A percentile compares a stretch with the other conserved stretches of the same genome.
Conservation (phyloP, 2,797 vertebrate genomes). For the Oophaga sylvatica region DNA sequence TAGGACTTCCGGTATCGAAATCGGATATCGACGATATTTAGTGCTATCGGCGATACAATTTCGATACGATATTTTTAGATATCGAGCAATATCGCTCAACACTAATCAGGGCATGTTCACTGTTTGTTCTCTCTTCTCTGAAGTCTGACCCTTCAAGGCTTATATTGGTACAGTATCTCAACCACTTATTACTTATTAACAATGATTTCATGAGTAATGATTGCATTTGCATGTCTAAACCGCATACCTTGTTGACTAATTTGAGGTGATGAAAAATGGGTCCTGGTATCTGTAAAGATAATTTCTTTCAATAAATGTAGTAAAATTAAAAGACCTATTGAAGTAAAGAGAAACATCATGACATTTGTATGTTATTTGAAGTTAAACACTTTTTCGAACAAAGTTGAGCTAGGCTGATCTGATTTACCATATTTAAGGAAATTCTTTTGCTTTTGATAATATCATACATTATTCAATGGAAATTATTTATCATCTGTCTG, state of each 20-base stretch:
- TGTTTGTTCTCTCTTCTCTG: conserved; percentile 29
- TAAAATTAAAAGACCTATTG: background rate
- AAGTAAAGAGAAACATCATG: conserved; percentile 14
- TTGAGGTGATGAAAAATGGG: background rate
- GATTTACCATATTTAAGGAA: conserved; percentile 3
- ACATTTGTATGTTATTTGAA: background rate
- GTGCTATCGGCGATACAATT: too few species aligned
- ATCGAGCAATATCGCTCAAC: too few species aligned
- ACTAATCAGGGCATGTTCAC: background rate
- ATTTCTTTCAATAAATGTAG: background rate
- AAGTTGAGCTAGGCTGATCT: background rate
- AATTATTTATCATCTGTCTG: conserved; percentile 24
- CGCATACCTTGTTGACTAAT: background rate
- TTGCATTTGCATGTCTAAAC: background rate
- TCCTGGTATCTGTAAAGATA: background rate
- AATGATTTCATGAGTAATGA: conserved; percentile 16
- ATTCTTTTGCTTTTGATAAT: conserved; percentile 37
- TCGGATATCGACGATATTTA: too few species aligned
- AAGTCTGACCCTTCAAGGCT: conserved; percentile 10
- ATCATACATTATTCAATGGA: conserved; percentile 11
- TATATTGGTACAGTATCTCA: conserved; percentile 29
- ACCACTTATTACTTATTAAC: conserved; percentile 7
- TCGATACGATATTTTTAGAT: too few species aligned
- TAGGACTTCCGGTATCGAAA: too few species aligned
- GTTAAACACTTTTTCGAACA: background rate